Evolutionary conservation across 2,888 invertebrate genomes (phyloP), one percentile per base, ranked within the genome.

Genomic region (Creontiades dilutus): DNA sequence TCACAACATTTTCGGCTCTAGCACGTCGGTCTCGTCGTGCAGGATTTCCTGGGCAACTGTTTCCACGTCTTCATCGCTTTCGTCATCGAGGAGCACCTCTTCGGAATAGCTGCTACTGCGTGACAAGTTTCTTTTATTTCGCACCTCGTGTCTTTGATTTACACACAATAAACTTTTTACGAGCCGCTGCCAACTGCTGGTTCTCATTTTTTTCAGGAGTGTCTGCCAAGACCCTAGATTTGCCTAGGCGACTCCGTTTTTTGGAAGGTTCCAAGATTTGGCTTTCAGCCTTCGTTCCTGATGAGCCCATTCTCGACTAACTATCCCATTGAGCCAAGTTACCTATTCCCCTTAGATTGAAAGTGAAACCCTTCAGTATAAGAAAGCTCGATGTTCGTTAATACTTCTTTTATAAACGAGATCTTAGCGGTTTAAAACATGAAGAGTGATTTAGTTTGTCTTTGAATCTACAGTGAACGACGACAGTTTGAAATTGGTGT

Each of bases 171-270:
- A 12, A 52, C 11, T 52, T n/a, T n/a, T 76, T 76, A n/a, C 76
- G 76, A 46, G 76, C 76, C 12, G 76, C 76, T 16, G 28, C 46
- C 76, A 76, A 76, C n/a, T 76, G 13, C n/a, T 76, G 28, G 27
- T 28, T 12, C 46, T 76, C 76, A 16, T 76, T 28, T 12, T 76
- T 76, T 76, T 76, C 76, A 0, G 76, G 76, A 9, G 76, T 76
- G 76, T 76, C 46, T 1, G 76, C 28, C 12, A 76, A 76, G 14
- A 76, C 76, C 3, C 76, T 12, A n/a, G 76, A 76, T 76, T 28
- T 76, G 76, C 76, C 76, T 16, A 76, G 76, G n/a, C 76, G 76
- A 76, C 76, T 28, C 14, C n/a, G 14, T 76, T 27, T 76, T 16
- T 76, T 5, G 0, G 2, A 28, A n/a, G 76, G 46, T 2, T 12